These are phyloP conservation scores for Drosophila multiciliata DNA, from an alignment of 2,888 invertebrate species.

Conservation along the genomic window DNA sequence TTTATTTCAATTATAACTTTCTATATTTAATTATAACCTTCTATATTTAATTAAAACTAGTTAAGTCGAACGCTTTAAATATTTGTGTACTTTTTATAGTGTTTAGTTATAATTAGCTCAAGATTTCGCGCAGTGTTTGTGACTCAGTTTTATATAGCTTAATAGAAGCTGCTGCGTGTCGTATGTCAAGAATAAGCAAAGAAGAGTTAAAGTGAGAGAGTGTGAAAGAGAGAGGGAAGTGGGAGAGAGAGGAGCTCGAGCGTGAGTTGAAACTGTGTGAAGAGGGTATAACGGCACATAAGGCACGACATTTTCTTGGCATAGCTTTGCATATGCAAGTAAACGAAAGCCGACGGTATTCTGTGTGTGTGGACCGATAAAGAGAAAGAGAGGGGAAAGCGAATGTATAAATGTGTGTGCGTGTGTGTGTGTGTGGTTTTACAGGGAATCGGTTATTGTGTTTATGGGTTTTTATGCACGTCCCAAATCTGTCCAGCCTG, in stretches of 20 bases:
- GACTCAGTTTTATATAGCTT: slow-evolving; percentile 53
- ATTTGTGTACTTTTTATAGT: neutral
- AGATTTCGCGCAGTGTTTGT: slow-evolving; percentile 35
- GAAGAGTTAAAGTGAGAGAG: slow-evolving; percentile 16
- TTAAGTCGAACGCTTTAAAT: neutral
- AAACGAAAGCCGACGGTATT: slow-evolving; percentile 12
- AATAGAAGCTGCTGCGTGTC: slow-evolving; percentile 55
- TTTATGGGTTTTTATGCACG: slow-evolving; percentile 68
- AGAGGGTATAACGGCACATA: slow-evolving; percentile 51
- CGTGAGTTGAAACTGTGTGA: slow-evolving; percentile 17
- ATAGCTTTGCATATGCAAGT: slow-evolving; percentile 56
- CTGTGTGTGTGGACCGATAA: slow-evolving; percentile 23
- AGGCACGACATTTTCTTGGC: slow-evolving; percentile 56
- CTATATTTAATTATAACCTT: too few species aligned
- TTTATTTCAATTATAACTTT: too few species aligned
- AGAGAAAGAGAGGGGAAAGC: neutral
- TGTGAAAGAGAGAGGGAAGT: slow-evolving; percentile 3
- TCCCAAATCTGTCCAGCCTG: slow-evolving; percentile 63
- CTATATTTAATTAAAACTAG: too few species aligned
- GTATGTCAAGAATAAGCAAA: slow-evolving; percentile 44
- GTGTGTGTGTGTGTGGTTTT: slow-evolving; percentile 4
- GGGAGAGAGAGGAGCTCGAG: neutral
- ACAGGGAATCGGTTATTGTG: slow-evolving; percentile 57
- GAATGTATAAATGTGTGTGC: neutral
- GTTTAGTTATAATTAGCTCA: neutral